Conservation (phyloP, 2,113 vertebrate genomes). For the Leptobrachium ailaonicum region DNA sequence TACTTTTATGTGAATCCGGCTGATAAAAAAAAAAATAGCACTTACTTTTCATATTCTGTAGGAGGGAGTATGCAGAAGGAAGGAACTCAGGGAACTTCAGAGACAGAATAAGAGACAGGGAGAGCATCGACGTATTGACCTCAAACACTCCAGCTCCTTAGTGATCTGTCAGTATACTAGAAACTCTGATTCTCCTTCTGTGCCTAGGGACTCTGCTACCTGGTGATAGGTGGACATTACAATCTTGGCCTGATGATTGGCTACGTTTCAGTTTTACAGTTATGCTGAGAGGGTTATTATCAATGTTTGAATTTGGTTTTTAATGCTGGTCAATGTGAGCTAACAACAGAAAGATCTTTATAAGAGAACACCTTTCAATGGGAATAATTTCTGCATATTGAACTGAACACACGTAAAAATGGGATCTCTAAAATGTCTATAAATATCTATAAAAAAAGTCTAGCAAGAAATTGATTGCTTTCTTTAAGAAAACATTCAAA, state of each 20-base stretch:
- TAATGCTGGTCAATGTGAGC: too few species aligned
- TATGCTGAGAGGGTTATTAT: neutral
- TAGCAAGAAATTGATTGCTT: too few species aligned
- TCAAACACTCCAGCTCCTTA: neutral
- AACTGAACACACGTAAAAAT: too few species aligned
- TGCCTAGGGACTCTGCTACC: neutral
- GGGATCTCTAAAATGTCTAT: too few species aligned
- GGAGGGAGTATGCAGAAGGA: neutral
- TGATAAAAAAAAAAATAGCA: slow-evolving; percentile 10
- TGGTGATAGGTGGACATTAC: neutral
- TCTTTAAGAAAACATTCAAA: too few species aligned
- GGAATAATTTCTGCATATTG: too few species aligned
- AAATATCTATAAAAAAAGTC: too few species aligned
- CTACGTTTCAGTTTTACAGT: slow-evolving; percentile 1
- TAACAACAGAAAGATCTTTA: too few species aligned
- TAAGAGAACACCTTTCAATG: too few species aligned
- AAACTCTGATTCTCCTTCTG: neutral
- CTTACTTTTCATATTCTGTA: slow-evolving; percentile 65
- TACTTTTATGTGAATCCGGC: too few species aligned
- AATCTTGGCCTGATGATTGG: slow-evolving; percentile 10
- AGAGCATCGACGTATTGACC: slow-evolving; percentile 4
- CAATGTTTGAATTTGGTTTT: too few species aligned
- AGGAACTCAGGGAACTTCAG: neutral
- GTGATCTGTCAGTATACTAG: slow-evolving; percentile 6
- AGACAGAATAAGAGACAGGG: neutral